phyloP scores from a whole-genome alignment of 2,113 vertebrate genomes.

The Chaetodon trifascialis region DNA sequence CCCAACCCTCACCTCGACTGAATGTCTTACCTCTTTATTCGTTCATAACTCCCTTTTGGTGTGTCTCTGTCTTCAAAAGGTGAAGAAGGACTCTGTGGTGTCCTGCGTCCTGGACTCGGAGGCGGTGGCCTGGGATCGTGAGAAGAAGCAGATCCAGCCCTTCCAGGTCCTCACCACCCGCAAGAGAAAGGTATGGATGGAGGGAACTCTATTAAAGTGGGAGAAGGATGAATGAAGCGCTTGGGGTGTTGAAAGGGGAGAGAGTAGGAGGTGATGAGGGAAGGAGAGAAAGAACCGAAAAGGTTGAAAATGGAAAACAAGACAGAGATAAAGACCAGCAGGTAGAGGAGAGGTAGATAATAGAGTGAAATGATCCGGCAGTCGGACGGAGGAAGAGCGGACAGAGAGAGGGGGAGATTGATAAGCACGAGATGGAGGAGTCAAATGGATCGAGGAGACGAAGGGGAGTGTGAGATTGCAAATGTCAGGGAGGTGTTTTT shows the following conservation, averaged over 20 bases:
- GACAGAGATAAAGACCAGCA: constrained; percentile 53
- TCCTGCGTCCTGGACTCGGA: constrained; percentile 91
- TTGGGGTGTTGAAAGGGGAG: constrained; percentile 9
- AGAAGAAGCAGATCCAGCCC: constrained; percentile 92
- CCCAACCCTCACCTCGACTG: neutral
- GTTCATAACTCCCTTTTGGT: neutral
- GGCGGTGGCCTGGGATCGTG: constrained; percentile 91
- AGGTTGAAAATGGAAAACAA: constrained; percentile 63
- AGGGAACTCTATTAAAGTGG: neutral
- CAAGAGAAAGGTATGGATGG: constrained; percentile 88
- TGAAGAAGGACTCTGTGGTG: constrained; percentile 85
- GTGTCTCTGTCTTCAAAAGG: constrained; percentile 67
- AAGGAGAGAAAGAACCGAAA: constrained; percentile 37
- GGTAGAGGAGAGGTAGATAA: constrained; percentile 59
- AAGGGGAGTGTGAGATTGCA: constrained; percentile 43
- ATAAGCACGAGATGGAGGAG: constrained; percentile 53
- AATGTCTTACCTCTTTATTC: neutral
- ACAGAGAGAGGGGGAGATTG: constrained; percentile 50
- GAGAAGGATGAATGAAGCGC: constrained; percentile 17
- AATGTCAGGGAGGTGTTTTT: constrained; percentile 64
- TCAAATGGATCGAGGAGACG: constrained; percentile 49
- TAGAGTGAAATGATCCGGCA: constrained; percentile 72
- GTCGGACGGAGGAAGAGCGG: constrained; percentile 50
- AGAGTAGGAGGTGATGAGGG: constrained; percentile 30
- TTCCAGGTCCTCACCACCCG: constrained; percentile 94